phyloP scores from a whole-genome alignment of 1,140 invertebrate genomes.

The Drosophila kohkoa region DNA sequence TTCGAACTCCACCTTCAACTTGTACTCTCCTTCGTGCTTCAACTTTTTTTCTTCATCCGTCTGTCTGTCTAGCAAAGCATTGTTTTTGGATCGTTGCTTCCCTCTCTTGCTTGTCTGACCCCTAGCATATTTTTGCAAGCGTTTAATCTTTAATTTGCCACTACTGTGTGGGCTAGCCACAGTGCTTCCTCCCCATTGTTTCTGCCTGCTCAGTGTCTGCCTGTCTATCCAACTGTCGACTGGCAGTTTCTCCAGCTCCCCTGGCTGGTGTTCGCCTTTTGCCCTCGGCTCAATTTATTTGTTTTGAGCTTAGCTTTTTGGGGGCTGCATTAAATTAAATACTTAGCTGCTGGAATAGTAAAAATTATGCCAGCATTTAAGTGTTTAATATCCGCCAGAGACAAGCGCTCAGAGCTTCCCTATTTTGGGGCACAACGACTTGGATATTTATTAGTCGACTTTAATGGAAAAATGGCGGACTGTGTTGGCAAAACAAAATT shows the following conservation, averaged over 20 bases:
- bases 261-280: background rate
- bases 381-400: slow-evolving; percentile 77
- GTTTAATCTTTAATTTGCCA: slow-evolving; percentile 81
- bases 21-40: background rate
- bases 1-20: background rate
- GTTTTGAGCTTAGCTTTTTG: slow-evolving; percentile 67
- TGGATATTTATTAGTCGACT: slow-evolving; percentile 74
- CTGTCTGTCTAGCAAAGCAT: slow-evolving; percentile 66
- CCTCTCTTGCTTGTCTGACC: slow-evolving; percentile 37
- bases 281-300: slow-evolving; percentile 66
- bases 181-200: background rate
- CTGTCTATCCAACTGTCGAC: slow-evolving; percentile 70
- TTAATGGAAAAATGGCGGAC: slow-evolving; percentile 66
- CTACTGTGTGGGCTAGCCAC: slow-evolving; percentile 39
- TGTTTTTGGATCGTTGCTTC: slow-evolving; percentile 50
- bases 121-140: slow-evolving; percentile 73
- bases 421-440: background rate
- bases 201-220: slow-evolving; percentile 24
- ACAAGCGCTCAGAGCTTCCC: slow-evolving; percentile 16
- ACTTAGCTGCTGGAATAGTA: slow-evolving; percentile 66
- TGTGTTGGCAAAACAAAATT: slow-evolving; percentile 56
- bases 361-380: slow-evolving; percentile 80
- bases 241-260: slow-evolving; percentile 1
- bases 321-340: slow-evolving; percentile 75
- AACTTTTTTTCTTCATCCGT: slow-evolving; percentile 20